Conservation (phyloP, 2,888 invertebrate genomes). For the Hyposoter didymator region DNA sequence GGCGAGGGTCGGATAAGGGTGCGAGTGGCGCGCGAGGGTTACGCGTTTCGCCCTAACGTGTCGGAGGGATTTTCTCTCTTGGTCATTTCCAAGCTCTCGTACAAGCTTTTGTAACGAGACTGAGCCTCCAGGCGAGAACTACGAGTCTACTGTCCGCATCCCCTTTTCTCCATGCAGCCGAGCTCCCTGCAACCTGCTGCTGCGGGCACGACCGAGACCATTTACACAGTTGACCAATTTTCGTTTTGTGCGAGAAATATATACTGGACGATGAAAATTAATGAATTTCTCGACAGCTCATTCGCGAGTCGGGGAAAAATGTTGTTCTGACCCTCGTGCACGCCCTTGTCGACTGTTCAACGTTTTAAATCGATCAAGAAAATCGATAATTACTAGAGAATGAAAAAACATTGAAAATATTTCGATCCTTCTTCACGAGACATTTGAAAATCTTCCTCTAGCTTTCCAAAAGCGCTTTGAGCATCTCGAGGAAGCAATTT, state of each 20-base stretch:
- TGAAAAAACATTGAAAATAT: neutral
- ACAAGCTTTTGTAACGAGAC: slow-evolving; percentile 38
- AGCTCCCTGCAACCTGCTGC: neutral
- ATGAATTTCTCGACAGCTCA: neutral
- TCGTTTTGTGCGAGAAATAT: neutral
- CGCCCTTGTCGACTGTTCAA: neutral
- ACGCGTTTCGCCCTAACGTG: slow-evolving; percentile 25
- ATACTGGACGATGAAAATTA: neutral
- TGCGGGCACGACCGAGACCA: neutral
- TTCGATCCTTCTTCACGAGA: neutral
- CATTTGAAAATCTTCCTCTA: neutral
- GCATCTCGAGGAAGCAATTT: too few relatives aligned
- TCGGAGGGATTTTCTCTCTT: slow-evolving; percentile 52
- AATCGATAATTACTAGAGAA: neutral
- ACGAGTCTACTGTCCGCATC: slow-evolving; percentile 32
- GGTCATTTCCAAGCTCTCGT: slow-evolving; percentile 58
- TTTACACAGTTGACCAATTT: slow-evolving; percentile 3
- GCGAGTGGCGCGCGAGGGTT: slow-evolving; percentile 32
- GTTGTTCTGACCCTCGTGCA: neutral
- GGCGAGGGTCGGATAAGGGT: slow-evolving; percentile 20
- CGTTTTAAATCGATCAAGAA: neutral
- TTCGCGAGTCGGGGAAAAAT: neutral
- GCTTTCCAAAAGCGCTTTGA: too few relatives aligned
- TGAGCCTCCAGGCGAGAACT: slow-evolving; percentile 45
- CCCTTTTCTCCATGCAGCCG: slow-evolving; percentile 3